Percentiles rank a stretch among this genome's conserved stretches.
These are phyloP conservation scores for Acrossocheilus fasciatus DNA, from an alignment of 2,797 vertebrate genomes.

Conservation along the genomic window DNA sequence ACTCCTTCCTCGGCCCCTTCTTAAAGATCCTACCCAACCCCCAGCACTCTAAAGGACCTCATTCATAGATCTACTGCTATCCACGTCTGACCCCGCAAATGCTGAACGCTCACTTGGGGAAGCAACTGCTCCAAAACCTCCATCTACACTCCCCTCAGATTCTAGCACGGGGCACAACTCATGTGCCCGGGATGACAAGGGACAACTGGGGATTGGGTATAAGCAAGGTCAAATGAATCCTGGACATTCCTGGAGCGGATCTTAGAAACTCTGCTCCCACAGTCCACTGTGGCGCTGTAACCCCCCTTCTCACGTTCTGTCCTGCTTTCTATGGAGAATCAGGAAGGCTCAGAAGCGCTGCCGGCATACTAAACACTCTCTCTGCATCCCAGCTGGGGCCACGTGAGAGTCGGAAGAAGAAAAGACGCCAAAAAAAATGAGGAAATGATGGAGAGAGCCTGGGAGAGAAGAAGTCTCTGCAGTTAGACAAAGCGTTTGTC, in stretches of 20 bases:
- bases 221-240: constrained; percentile 61
- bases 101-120: constrained; percentile 17
- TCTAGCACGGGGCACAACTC: constrained; percentile 21
- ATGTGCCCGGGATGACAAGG: constrained; percentile 10
- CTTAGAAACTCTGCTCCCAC: constrained; percentile 64
- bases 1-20: constrained; percentile 46
- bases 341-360: constrained; percentile 61
- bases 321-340: constrained; percentile 63
- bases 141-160: constrained; percentile 25
- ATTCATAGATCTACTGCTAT: constrained; percentile 55
- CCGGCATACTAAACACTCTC: constrained; percentile 69
- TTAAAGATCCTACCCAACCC: constrained; percentile 57
- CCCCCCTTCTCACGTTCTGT: constrained; percentile 42
- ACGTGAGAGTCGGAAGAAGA: constrained; percentile 50
- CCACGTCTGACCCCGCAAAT: constrained; percentile 17
- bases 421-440: constrained; percentile 33
- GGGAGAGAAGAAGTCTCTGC: not conserved
- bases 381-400: constrained; percentile 62
- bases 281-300: constrained; percentile 42
- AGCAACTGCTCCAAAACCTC: constrained; percentile 35
- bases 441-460: constrained; percentile 42
- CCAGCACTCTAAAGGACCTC: constrained; percentile 54
- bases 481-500: constrained; percentile 32
- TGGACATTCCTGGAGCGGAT: constrained; percentile 63
- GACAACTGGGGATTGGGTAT: constrained; percentile 41